Evolutionary conservation across 1,140 invertebrate species (phyloP), one percentile per base, ranked within the genome.

Genomic region (Globodera ellingtonae): DNA sequence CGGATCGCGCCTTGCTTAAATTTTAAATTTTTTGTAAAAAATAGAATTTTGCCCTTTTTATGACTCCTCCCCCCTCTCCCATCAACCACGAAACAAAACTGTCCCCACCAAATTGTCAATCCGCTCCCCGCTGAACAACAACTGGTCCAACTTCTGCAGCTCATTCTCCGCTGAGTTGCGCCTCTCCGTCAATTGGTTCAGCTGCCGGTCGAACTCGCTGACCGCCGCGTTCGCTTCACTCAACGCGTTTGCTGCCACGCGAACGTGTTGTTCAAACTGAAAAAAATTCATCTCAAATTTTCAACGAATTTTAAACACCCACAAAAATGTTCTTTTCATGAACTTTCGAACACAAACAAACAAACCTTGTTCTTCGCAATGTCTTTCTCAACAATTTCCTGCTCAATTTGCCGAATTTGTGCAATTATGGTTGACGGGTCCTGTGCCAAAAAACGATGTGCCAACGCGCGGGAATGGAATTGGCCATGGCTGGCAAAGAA

Each of bases 141-240:
- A 15, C 35, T 83, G 65, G 21, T 76, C 65, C 44, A 82, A 84
- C 66, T 83, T 75, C 50, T 82, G 66, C 24, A 77, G 50, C 69
- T 83, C 62, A 44, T 82, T 72, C 52, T 82, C 73, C 46, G 50
- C 35, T n/a, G 18, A 35, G 21, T 35, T 44, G 21, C 62, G 56
- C 75, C 24, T 46, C 46, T 70, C 78, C 47, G 52, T 79, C 24
- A 56, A 72, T 6, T 52, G 50, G 52, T 79, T 72, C 48, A 79
- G 50, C n/a, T 72, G 48, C 15, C 10, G 52, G 15, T 79, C 67
- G 9, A 48, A 62, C 3, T 59, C 65, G 35, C 35, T 76, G 6
- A 50, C 18, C 44, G 56, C 44, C 44, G 52, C 18, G 44, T 69
- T 50, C 69, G 46, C 59, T n/a, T 52, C 44, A 52, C 59, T 79